These are phyloP conservation scores for Drosophila athabasca DNA, from an alignment of 1,140 invertebrate species.

Conservation along the genomic window DNA sequence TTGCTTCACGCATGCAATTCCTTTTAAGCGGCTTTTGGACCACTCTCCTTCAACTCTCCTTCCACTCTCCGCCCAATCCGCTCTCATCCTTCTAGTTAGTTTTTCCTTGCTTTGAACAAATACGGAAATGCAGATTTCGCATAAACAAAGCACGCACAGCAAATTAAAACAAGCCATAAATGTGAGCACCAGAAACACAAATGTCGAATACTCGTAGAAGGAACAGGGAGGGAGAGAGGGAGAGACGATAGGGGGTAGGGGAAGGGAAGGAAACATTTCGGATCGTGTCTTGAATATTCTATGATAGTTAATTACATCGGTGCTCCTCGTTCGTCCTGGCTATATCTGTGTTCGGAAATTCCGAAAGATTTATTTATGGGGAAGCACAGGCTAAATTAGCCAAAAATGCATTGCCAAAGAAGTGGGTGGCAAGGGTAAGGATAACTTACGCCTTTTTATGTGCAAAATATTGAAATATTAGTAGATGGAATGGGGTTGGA, in stretches of 20 bases:
- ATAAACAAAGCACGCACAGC: conserved; percentile 69
- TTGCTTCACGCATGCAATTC: conserved; percentile 40
- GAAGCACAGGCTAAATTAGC: conserved; percentile 60
- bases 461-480: conserved; percentile 80
- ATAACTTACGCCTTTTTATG: conserved; percentile 80
- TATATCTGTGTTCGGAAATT: conserved; percentile 50
- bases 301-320: conserved; percentile 76
- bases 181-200: conserved; percentile 41
- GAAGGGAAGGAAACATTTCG: not conserved
- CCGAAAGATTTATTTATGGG: conserved; percentile 58
- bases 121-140: conserved; percentile 58
- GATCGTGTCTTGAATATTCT: conserved; percentile 73
- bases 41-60: conserved; percentile 19
- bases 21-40: conserved; percentile 58
- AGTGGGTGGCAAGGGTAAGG: conserved; percentile 12
- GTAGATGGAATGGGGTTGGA: conserved; percentile 5
- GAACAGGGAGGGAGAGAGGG: not conserved
- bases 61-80: not conserved
- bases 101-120: conserved; percentile 12
- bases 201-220: conserved; percentile 51
- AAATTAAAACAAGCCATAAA: conserved; percentile 75
- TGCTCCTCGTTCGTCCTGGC: conserved; percentile 17
- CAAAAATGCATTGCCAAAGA: conserved; percentile 45
- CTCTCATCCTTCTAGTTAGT: not conserved
- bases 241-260: conserved; percentile 4